Evolutionary conservation across 2,797 vertebrate genomes (phyloP), one percentile per base, ranked within the genome.

Genomic region (Eulemur mongoz): DNA sequence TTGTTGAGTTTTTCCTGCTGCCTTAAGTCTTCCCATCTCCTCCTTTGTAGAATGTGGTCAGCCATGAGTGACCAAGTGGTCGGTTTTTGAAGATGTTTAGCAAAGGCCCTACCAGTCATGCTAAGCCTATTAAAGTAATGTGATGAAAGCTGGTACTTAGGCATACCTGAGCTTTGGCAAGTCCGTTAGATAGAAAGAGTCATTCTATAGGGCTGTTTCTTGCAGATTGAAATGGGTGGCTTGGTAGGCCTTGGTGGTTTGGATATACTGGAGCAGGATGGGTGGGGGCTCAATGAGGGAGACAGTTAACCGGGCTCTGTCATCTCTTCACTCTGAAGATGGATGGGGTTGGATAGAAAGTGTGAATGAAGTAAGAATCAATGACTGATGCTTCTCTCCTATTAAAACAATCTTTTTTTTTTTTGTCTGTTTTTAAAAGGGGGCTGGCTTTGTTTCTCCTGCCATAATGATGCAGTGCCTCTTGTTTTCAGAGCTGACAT

Each of bases 381-480:
- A 99, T 99, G 99, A 99, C 99, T 98, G 99, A 99, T 99, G 99
- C 99, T 99, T 99, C 99, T 99, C 99, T 99, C 99, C 99, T 99
- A 99, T 99, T 99, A 99, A 99, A 99, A 99, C 99, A 99, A 99
- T 99, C 99, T 98, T 99, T 98, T 98, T 95, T 98, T 93, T 97
- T 98, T 98, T 98, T 98, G 98, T 98, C 98, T 76, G 94, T 98
- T 97, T 98, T 96, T 95, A 97, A 96, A 98, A 94, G 97, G 98
- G 98, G 97, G 97, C 97, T 95, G 96, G 98, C 99, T 99, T 99
- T 99, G 99, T 99, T 98, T 98, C 98, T 99, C 98, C 99, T 99
- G 99, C 99, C 99, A 99, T 99, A 99, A 99, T 99, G 99, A 99
- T 99, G 99, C 99, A 99, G 99, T 99, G 99, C 99, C 99, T 99